Evolutionary conservation across 2,888 invertebrate genomes (phyloP).

Genomic region (Lycocerus yunnanus): DNA sequence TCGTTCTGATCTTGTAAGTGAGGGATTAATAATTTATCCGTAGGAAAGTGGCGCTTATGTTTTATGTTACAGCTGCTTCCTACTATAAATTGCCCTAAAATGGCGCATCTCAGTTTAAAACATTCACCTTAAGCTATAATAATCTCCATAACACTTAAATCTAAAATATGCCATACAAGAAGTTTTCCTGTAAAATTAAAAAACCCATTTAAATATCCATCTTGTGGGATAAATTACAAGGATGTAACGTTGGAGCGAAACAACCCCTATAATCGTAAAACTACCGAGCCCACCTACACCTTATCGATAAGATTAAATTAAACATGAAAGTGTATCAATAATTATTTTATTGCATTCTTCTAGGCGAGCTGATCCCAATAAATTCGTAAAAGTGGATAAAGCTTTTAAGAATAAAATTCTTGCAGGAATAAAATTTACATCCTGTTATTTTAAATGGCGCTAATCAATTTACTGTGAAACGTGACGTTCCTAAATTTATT

Average conservation of each 20-base stretch:
- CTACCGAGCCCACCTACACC: neutral
- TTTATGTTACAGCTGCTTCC: conserved; percentile 41
- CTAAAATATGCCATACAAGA: conserved; percentile 15
- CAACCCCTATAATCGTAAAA: neutral
- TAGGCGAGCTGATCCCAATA: conserved; percentile 4
- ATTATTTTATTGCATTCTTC: conserved; percentile 11
- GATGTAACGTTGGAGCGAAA: too few species aligned
- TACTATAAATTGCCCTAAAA: conserved; percentile 39
- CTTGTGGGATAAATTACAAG: neutral
- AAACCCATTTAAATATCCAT: neutral
- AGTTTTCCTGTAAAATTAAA: conserved; percentile 13
- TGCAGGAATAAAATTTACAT: conserved; percentile 27
- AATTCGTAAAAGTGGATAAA: conserved; percentile 20
- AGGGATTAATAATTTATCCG: conserved; percentile 40
- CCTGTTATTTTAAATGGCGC: conserved; percentile 27
- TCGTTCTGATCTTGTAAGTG: conserved; percentile 36
- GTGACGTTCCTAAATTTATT: conserved; percentile 28
- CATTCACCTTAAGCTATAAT: conserved; percentile 37
- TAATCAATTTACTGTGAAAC: conserved; percentile 30
- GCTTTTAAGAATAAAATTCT: conserved; percentile 25
- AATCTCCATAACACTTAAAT: conserved; percentile 23
- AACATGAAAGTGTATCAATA: conserved; percentile 2
- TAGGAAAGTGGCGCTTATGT: conserved; percentile 34
- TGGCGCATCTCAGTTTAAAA: conserved; percentile 37
- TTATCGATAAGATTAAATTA: neutral